Conservation (phyloP, 2,888 invertebrate genomes). For the Malthinus flaveolus region DNA sequence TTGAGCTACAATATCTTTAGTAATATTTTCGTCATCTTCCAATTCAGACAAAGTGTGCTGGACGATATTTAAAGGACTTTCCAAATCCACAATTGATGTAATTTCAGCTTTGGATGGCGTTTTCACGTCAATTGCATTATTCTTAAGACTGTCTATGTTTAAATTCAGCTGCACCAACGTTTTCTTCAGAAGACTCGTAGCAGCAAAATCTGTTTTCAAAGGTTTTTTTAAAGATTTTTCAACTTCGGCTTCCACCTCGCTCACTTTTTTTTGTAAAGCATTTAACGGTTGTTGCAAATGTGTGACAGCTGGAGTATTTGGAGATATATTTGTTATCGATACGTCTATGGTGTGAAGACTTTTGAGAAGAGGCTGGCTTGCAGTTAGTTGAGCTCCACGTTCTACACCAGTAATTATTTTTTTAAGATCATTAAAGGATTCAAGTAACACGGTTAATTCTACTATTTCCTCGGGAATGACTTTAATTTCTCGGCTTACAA, state of each 20-base stretch:
- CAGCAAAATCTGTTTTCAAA: background rate
- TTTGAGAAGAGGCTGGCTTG: no score
- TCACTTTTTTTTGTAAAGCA: background rate
- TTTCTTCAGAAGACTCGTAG: background rate
- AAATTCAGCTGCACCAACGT: background rate
- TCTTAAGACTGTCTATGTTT: background rate
- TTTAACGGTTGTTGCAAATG: background rate
- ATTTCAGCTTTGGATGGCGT: background rate
- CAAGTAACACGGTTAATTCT: no score
- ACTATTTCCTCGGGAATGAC: background rate
- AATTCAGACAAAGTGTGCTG: slow-evolving; percentile 6
- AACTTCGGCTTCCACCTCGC: background rate
- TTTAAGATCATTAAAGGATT: no score
- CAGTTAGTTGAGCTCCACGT: no score
- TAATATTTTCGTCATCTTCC: background rate
- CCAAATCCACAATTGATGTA: background rate
- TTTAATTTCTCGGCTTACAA: background rate
- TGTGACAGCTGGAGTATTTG: background rate
- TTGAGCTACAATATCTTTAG: background rate
- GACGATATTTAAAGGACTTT: background rate
- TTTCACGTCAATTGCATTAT: background rate
- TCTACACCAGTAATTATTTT: no score
- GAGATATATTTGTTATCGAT: no score
- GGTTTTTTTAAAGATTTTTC: background rate
- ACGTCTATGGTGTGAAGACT: no score